Percentiles rank a stretch among this genome's conserved stretches.
Conservation (phyloP, 2,888 invertebrate genomes). For the Acronicta leporina region DNA sequence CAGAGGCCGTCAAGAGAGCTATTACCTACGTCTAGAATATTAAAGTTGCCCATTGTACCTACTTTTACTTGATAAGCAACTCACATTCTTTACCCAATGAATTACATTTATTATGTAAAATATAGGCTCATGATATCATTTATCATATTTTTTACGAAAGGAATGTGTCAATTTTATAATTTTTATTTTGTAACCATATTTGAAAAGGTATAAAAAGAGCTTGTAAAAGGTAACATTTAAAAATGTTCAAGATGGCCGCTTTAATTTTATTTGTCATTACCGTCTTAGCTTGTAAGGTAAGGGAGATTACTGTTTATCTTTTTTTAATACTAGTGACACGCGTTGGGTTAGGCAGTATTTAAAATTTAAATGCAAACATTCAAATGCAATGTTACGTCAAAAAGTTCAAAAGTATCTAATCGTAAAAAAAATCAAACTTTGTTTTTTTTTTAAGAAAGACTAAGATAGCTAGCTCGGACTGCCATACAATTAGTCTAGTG, state of each 20-base stretch:
- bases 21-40: too few species aligned
- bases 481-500: too few species aligned
- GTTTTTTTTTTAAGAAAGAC: too few species aligned
- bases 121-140: neutral
- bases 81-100: conserved; percentile 19
- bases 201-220: conserved; percentile 27
- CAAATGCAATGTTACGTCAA: too few species aligned
- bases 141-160: conserved; percentile 22
- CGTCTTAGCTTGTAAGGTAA: conserved; percentile 36
- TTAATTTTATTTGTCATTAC: conserved; percentile 14
- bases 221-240: neutral
- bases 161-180: conserved; percentile 24
- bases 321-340: too few species aligned
- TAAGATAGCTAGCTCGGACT: too few species aligned
- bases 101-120: conserved; percentile 1
- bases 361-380: too few species aligned
- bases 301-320: neutral
- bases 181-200: conserved; percentile 18
- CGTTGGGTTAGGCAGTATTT: too few species aligned
- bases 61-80: conserved; percentile 2
- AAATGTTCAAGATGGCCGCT: conserved; percentile 17
- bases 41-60: too few species aligned
- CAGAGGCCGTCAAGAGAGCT: too few species aligned
- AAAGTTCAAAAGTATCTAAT: too few species aligned
- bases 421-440: too few species aligned